These are phyloP conservation scores for Oedothorax gibbosus DNA, from an alignment of 1,140 invertebrate genomes.

Conservation along the genomic window DNA sequence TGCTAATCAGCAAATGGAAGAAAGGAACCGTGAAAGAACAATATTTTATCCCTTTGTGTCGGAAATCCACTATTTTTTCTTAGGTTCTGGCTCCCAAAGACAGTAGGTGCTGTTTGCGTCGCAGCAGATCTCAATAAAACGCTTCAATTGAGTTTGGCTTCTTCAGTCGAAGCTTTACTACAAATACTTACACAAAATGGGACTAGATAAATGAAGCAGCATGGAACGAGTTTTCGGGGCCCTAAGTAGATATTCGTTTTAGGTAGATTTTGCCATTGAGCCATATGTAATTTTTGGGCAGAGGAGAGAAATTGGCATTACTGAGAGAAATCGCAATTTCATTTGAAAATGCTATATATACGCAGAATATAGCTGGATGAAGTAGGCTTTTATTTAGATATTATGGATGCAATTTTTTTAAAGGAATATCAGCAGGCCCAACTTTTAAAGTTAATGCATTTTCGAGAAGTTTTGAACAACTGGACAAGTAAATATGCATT, in stretches of 20 bases:
- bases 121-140: constrained; percentile 47
- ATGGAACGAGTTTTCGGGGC: not conserved
- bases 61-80: constrained; percentile 13
- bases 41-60: constrained; percentile 3
- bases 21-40: constrained; percentile 13
- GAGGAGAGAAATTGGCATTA: too few species aligned
- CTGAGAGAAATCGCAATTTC: too few species aligned
- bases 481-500: too few species aligned
- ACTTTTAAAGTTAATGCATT: too few species aligned
- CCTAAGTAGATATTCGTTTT: constrained; percentile 13
- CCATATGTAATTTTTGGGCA: too few species aligned
- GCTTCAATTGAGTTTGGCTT: constrained; percentile 39
- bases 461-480: too few species aligned
- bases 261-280: not conserved
- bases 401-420: too few species aligned
- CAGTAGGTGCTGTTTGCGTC: constrained; percentile 26
- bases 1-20: constrained; percentile 51
- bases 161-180: constrained; percentile 10
- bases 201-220: constrained; percentile 33
- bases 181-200: constrained; percentile 52
- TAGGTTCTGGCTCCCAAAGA: not conserved
- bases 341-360: too few species aligned
- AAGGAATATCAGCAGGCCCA: too few species aligned
- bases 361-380: too few species aligned
- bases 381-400: too few species aligned